Evolutionary conservation across 1,140 invertebrate species (phyloP), one percentile per base, ranked within the genome.

Genomic region (Prorops nasuta): DNA sequence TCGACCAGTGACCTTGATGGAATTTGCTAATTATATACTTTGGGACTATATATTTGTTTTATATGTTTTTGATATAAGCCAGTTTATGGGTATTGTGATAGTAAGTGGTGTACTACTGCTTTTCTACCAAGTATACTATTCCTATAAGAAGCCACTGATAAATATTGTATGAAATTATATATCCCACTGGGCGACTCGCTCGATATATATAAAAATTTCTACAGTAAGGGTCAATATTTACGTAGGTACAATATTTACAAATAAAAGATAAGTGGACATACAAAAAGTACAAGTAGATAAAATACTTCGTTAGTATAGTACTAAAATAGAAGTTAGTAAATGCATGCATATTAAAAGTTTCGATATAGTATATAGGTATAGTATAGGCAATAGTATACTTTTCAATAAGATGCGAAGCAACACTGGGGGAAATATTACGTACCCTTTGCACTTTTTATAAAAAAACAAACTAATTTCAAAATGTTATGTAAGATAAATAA

Each of bases 401-500:
- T 53, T 24, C 43, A 52, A 50, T 66, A 63, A 66, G 64, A 76
- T 75, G 71, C 71, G 66, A 74, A 71, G 71, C 69, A 74, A 76
- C 69, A 69, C 60, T 72, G 62, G 67, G 62, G 66, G 57, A 62
- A 64, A 49, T 43, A 58, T 72, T 74, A 75, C 70, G 71, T 76
- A 75, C 74, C 71, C 60, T 71, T 56, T 49, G 49, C 51, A 39
- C 14, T 61, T 62, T 58, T 55, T 56, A 28, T 28, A 10, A 6
- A 28, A 6, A 6, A 28, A 6, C 10, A 28, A 4, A 6, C 10
- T 28, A 6, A 4, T 28, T 28, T 28, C 24, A 10, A 28, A 28
- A 28, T 28, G 4, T 28, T 28, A 35, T 14, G 9, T 35, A 8
- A 35, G 15, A 35, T 7, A 35, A 35, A 35, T 35, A 35, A 35